Conservation (phyloP, 2,113 vertebrate species). For the Hemicordylus capensis region DNA sequence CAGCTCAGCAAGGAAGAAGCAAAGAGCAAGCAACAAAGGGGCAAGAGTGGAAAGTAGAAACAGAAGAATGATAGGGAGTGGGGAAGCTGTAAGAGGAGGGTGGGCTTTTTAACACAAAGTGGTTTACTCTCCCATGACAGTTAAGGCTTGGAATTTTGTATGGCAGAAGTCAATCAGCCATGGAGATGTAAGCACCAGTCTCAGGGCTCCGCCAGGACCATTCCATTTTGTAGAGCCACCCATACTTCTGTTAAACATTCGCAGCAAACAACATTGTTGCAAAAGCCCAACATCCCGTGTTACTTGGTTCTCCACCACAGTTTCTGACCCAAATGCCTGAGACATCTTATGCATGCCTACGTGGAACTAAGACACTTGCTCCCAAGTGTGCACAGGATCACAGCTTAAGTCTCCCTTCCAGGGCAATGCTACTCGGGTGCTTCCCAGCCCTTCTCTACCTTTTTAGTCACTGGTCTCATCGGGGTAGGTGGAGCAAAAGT, state of each 20-base stretch:
- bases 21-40: background rate
- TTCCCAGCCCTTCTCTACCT: slow-evolving; percentile 80
- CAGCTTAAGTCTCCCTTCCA: background rate
- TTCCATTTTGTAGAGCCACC: background rate
- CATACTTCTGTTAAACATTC: no score
- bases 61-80: background rate
- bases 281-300: background rate
- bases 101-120: background rate
- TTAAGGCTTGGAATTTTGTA: background rate
- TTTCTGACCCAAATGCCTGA: background rate
- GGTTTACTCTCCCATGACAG: background rate
- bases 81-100: background rate
- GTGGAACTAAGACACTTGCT: no score
- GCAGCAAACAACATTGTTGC: background rate
- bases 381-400: background rate
- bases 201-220: background rate
- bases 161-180: background rate
- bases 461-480: slow-evolving; percentile 82
- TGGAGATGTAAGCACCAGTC: background rate
- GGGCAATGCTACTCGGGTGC: background rate
- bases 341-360: background rate
- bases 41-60: background rate
- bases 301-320: background rate
- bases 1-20: background rate
- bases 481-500: slow-evolving; percentile 75